Conservation (phyloP, 2,113 vertebrate genomes). For the Labeo catla region DNA sequence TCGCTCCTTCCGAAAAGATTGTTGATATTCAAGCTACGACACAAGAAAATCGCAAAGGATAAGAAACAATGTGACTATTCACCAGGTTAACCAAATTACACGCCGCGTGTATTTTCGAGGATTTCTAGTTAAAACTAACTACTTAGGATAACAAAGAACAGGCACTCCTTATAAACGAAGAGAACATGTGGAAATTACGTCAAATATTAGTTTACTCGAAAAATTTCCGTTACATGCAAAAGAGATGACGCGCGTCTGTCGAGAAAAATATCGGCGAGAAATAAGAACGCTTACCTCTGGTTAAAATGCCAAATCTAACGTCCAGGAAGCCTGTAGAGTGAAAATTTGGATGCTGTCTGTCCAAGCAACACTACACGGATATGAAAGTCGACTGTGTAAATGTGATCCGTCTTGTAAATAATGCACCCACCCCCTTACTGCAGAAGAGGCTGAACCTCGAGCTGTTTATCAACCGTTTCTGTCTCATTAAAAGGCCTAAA, state of each 20-base stretch:
- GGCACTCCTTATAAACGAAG: background rate
- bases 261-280: background rate
- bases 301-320: background rate
- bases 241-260: background rate
- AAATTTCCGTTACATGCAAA: background rate
- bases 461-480: background rate
- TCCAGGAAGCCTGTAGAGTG: background rate
- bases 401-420: background rate
- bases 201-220: background rate
- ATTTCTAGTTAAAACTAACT: background rate
- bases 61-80: background rate
- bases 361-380: background rate
- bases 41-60: background rate
- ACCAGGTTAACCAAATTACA: background rate
- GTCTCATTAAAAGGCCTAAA: background rate
- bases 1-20: background rate
- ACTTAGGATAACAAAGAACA: background rate
- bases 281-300: background rate
- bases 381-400: background rate
- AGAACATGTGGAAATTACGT: background rate
- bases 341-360: background rate
- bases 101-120: background rate
- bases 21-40: background rate
- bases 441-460: background rate
- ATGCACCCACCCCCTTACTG: conserved; percentile 9